These are phyloP conservation scores for Netelia virgata DNA, from an alignment of 2,888 invertebrate genomes.

Conservation along the genomic window DNA sequence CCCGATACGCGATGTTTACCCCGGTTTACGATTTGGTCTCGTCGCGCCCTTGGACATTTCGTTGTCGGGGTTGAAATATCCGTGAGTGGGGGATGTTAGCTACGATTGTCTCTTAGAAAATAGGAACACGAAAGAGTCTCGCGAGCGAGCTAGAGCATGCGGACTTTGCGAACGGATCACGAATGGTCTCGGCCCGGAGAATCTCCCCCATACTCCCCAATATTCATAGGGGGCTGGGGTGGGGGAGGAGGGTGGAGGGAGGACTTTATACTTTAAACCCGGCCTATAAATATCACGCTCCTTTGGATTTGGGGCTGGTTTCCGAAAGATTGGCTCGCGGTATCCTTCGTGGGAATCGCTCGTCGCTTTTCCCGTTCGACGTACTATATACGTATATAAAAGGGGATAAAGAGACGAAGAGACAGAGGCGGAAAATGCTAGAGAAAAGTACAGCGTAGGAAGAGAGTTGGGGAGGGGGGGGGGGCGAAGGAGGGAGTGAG, in stretches of 20 bases:
- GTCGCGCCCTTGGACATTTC: conserved; percentile 68
- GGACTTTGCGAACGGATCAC: conserved; percentile 51
- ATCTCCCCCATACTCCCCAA: conserved; percentile 69
- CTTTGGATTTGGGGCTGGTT: conserved; percentile 84
- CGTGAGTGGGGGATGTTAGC: conserved; percentile 51
- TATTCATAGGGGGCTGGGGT: conserved; percentile 40
- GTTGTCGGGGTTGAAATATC: conserved; percentile 11
- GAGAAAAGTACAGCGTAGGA: background rate
- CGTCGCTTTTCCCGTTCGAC: conserved; percentile 73
- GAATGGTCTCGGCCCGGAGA: conserved; percentile 43
- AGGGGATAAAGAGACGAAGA: conserved; percentile 58
- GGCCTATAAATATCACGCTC: conserved; percentile 85
- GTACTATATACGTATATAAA: conserved; percentile 68
- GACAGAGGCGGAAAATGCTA: conserved; percentile 46
- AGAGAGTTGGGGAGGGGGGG: too few relatives aligned
- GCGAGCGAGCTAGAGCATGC: conserved; percentile 57
- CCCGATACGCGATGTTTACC: conserved; percentile 75
- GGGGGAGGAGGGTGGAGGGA: conserved; percentile 62
- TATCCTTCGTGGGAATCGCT: conserved; percentile 84
- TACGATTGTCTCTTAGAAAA: conserved; percentile 79
- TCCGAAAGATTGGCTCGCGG: conserved; percentile 85
- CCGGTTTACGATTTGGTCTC: conserved; percentile 78
- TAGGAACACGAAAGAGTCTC: conserved; percentile 77
- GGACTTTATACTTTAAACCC: conserved; percentile 85
- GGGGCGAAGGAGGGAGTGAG: background rate